Base-by-base conservation (phyloP, 37 sponge, comb jelly and placozoan genomes). In the Hormiphora californensis region DNA sequence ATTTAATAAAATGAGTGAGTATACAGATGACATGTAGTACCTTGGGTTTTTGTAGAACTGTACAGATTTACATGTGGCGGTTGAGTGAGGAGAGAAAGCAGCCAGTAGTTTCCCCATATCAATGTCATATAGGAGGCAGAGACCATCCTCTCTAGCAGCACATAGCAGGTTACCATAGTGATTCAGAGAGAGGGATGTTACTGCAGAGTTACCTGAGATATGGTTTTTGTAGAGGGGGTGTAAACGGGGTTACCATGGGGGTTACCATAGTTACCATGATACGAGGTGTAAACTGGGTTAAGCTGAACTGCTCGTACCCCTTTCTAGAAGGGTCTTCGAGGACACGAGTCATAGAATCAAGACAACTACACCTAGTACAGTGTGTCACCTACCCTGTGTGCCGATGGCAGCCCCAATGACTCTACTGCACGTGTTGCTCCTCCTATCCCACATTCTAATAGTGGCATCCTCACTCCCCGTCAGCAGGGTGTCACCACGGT, bases 101-200 rank as follows among this genome's bases (percentile, higher is more conserved):
- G 81, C 81, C 81, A 73, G 81, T 2, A 73, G 35, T 33, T 73
- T 73, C 8, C 81, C 81, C 81, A 73, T 73, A 43, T 73, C 81
- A 15, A 73, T 40, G 25, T 73, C 81, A 28, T 73, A 73, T n/a
- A 73, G 25, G 46, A 73, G 40, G 44, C 81, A 73, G 39, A 73
- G 38, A 0, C 81, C 81, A 17, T 73, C 81, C 3, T 73, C 81
- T 15, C 81, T 43, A 36, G 81, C 9, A 33, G 44, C 81, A 41
- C 81, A 73, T 21, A 73, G 81, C 81, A 73, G 46, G 81, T 73
- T 73, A 22, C 81, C 81, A 19, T 28, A 73, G 81, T 73, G 40
- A 46, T 73, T 73, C 81, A 73, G 81, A 3, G 81, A 73, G 35
- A 73, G 12, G 1, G 81, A 73, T 0, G 36, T 19, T 22, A 73